Percentiles rank a stretch among this genome's conserved stretches.
Conservation (phyloP, 1,140 invertebrate species). For the Dendrolimus punctatus region DNA sequence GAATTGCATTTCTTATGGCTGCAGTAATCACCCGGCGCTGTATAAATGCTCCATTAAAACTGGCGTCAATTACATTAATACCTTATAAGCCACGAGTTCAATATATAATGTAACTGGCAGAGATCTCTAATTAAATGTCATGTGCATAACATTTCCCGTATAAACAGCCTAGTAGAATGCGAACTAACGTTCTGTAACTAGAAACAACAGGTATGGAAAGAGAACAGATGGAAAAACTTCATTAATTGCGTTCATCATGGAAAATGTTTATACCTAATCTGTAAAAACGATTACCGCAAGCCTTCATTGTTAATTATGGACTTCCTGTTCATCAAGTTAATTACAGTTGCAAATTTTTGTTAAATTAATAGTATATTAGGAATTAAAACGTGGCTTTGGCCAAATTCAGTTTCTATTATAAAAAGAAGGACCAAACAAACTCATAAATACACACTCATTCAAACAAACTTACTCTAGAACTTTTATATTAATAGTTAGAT, state of each 20-base stretch:
- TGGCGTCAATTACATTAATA: constrained; percentile 54
- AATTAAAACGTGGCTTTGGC: no score
- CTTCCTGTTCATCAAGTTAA: no score
- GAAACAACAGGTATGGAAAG: constrained; percentile 22
- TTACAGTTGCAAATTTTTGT: no score
- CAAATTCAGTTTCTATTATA: no score
- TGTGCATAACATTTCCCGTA: constrained; percentile 38
- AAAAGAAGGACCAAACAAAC: no score
- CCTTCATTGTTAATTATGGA: no score
- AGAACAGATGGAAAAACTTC: constrained; percentile 21
- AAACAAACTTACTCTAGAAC: no score
- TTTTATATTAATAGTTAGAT: no score
- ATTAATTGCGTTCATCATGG: constrained; percentile 14
- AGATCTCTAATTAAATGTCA: constrained; percentile 42
- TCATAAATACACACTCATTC: no score
- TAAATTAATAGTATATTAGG: no score
- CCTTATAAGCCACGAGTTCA: constrained; percentile 40
- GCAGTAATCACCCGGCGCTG: constrained; percentile 36
- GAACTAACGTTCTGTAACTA: constrained; percentile 11
- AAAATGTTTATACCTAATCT: constrained; percentile 5
- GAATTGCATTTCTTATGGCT: constrained; percentile 45
- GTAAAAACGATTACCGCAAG: neutral
- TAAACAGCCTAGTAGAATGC: constrained; percentile 37
- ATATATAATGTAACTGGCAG: constrained; percentile 29
- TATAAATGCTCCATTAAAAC: constrained; percentile 55